phyloP scores from a whole-genome alignment of 2,888 invertebrate species.

The Frankliniella intonsa region DNA sequence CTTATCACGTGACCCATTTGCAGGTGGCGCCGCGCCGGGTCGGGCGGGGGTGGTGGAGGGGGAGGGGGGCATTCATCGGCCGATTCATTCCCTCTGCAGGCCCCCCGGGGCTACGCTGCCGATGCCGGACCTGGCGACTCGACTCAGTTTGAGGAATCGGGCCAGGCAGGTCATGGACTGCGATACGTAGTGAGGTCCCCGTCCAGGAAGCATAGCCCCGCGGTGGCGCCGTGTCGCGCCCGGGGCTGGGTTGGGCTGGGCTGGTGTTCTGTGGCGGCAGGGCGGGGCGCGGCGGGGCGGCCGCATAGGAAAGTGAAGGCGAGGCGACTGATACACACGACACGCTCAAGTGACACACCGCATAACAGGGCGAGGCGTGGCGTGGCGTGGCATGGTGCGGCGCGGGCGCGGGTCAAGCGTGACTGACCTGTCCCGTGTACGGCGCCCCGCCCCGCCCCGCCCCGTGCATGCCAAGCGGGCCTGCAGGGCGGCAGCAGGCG shows the following conservation, averaged over 20 bases:
- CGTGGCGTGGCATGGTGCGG: not conserved
- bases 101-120: not conserved
- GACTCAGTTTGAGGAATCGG: not conserved
- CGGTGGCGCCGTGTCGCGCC: not conserved
- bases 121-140: not conserved
- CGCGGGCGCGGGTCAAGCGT: conserved; percentile 3
- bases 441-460: not conserved
- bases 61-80: no score
- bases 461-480: not conserved
- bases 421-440: not conserved
- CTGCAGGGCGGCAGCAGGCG: not conserved
- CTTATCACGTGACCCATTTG: conserved; percentile 6
- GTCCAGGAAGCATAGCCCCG: not conserved
- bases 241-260: not conserved
- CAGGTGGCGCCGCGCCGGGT: not conserved
- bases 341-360: not conserved
- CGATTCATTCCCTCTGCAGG: not conserved
- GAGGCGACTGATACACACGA: not conserved
- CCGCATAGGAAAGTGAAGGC: not conserved
- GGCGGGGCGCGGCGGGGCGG: not conserved
- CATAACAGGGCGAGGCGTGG: not conserved
- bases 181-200: not conserved
- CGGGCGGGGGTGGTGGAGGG: no score
- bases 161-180: not conserved
- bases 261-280: not conserved